Percentiles rank a stretch among this genome's conserved stretches.
Evolutionary conservation across 2,888 invertebrate species (phyloP).

Genomic region (Ypsolopha sequella): DNA sequence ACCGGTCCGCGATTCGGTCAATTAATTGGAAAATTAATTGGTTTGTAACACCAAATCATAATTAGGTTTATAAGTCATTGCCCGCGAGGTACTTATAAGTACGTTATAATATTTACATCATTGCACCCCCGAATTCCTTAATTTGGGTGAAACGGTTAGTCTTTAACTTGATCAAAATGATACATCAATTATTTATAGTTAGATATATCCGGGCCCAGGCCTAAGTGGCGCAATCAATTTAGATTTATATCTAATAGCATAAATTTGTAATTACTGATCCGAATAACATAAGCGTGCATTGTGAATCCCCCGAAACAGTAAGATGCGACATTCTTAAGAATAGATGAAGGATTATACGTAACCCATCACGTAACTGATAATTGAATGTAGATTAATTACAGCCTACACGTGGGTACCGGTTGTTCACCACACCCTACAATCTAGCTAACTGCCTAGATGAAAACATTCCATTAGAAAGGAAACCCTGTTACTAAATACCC

Average conservation of each 20-base stretch:
- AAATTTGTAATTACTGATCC: too few species aligned
- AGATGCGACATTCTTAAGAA: not conserved
- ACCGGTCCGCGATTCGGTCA: slow-evolving; percentile 54
- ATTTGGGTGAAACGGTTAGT: too few species aligned
- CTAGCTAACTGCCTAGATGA: not conserved
- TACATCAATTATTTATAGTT: too few species aligned
- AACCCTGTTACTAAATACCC: not conserved
- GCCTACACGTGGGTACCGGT: not conserved
- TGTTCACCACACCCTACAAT: not conserved
- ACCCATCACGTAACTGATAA: not conserved
- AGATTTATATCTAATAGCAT: too few species aligned
- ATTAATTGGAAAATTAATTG: slow-evolving; percentile 60
- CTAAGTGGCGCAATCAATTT: too few species aligned
- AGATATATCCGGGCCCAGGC: too few species aligned
- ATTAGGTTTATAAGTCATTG: slow-evolving; percentile 36
- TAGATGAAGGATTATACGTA: not conserved
- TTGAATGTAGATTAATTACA: not conserved
- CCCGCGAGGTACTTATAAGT: not conserved
- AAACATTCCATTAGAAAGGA: not conserved
- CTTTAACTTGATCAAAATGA: too few species aligned
- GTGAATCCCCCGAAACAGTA: slow-evolving; percentile 22
- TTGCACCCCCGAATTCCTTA: too few species aligned
- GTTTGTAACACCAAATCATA: slow-evolving; percentile 37
- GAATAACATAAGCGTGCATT: slow-evolving; percentile 14
- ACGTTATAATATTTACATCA: too few species aligned